Percentiles rank a stretch among this genome's conserved stretches.
Evolutionary conservation across 2,888 invertebrate genomes (phyloP).

Genomic region (Argyresthia albistria): DNA sequence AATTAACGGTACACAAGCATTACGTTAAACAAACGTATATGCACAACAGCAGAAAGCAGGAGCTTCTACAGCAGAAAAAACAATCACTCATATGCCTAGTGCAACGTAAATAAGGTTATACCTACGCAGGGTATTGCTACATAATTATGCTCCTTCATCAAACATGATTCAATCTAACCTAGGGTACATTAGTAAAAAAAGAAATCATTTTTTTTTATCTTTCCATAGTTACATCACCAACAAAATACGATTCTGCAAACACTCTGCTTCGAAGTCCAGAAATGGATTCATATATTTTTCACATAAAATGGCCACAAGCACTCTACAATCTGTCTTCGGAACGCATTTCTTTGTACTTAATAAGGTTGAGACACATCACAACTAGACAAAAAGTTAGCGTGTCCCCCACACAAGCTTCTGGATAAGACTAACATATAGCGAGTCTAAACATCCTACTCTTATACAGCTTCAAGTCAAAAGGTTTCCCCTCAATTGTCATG

Average conservation of each 20-base stretch:
- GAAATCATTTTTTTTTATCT: no score
- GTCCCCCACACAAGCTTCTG: conserved; percentile 7
- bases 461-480: neutral
- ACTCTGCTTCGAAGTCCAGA: no score
- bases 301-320: conserved; percentile 43
- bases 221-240: no score
- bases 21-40: no score
- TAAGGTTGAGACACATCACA: conserved; percentile 14
- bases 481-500: neutral
- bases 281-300: conserved; percentile 12
- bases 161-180: conserved; percentile 23
- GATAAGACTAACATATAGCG: conserved; percentile 5
- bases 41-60: no score
- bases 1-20: neutral
- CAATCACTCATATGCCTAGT: neutral
- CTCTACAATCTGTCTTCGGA: conserved; percentile 36
- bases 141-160: conserved; percentile 45
- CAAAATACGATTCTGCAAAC: no score
- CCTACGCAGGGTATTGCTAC: conserved; percentile 15
- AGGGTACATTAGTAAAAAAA: no score
- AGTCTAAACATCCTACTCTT: neutral
- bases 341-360: conserved; percentile 56
- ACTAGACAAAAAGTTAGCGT: conserved; percentile 4
- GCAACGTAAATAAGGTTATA: neutral
- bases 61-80: no score